Percentiles rank a stretch among this genome's conserved stretches.
These are phyloP conservation scores for Phalera bucephala DNA, from an alignment of 2,888 invertebrate genomes.

Conservation along the genomic window DNA sequence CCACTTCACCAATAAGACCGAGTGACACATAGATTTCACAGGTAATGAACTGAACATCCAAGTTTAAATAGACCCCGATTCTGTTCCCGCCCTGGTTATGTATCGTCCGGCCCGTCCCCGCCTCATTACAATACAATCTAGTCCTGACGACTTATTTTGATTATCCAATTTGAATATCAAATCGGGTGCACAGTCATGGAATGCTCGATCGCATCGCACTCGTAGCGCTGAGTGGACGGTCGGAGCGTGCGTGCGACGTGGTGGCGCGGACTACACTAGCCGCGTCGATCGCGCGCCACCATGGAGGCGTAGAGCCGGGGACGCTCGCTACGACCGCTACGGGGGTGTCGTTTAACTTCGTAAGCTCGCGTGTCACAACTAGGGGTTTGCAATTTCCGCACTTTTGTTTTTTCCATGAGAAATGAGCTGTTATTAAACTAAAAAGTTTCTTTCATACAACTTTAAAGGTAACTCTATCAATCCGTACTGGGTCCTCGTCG, in stretches of 20 bases:
- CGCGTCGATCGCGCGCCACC: constrained; percentile 12
- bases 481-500: no score
- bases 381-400: no score
- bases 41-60: constrained; percentile 32
- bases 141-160: constrained; percentile 52
- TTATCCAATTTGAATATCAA: constrained; percentile 59
- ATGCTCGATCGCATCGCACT: constrained; percentile 42
- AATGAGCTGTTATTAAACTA: no score
- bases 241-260: constrained; percentile 49
- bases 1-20: constrained; percentile 56
- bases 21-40: constrained; percentile 51
- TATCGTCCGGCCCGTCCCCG: constrained; percentile 28
- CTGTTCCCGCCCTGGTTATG: constrained; percentile 25
- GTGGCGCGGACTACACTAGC: constrained; percentile 58
- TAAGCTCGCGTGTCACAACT: constrained; percentile 63
- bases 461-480: no score
- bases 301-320: constrained; percentile 42
- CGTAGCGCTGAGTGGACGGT: constrained; percentile 26
- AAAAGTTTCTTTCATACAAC: no score
- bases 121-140: constrained; percentile 62
- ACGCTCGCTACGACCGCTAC: constrained; percentile 62
- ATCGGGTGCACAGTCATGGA: constrained; percentile 50
- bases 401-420: no score
- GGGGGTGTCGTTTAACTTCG: constrained; percentile 56
- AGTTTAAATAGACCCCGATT: constrained; percentile 23